Base-by-base conservation (phyloP, 2,113 vertebrate genomes). In the Microcebus tavaratra region DNA sequence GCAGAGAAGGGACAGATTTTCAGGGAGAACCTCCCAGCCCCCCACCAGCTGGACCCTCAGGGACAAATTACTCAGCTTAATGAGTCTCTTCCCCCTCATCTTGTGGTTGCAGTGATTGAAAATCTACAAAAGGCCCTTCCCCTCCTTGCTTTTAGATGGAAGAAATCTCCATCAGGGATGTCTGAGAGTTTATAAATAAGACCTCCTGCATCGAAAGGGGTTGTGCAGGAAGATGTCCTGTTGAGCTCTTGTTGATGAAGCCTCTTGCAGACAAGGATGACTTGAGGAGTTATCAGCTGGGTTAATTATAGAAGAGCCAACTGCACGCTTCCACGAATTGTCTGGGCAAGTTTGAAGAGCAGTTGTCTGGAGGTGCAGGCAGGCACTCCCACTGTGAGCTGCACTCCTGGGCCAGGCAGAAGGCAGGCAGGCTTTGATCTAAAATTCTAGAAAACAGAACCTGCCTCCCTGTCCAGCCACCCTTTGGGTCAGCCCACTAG, bases 251-350 rank as follows among this genome's bases (percentile, higher is more conserved):
- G 29, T 15, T 93, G 86, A 70, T 87, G 63, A 75, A 80, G 82
- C 17, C 31, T 21, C 73, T 83, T 89, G 31, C 76, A 34, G 42
- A 55, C 27, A 17, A 68, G 45, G 36, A 31, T 6, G 59, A 34
- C 68, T 42, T 34, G n/a, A 79, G 36, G 79, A 68, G 68, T 18
- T 8, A 8, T 85, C 81, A n/a, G 50, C 45, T 53, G 59, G 50
- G 50, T 75, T 89, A 70, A 96, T 81, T 92, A 75, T 2, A 93
- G 76, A 93, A 67, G 0, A 94, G 34, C 63, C 92, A 88, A 45
- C 34, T 29, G 15, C 36, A 31, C 8, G 83, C 29, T 73, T 27
- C 89, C 2, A 11, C 31, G 63, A 84, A 86, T 90, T 86, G 76
- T 68, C 50, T 31, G n/a, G 36, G 48, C 14, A n/a, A 73, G 53